Evolutionary conservation across 2,888 invertebrate genomes (phyloP).

Genomic region (Platynereis dumerilii): DNA sequence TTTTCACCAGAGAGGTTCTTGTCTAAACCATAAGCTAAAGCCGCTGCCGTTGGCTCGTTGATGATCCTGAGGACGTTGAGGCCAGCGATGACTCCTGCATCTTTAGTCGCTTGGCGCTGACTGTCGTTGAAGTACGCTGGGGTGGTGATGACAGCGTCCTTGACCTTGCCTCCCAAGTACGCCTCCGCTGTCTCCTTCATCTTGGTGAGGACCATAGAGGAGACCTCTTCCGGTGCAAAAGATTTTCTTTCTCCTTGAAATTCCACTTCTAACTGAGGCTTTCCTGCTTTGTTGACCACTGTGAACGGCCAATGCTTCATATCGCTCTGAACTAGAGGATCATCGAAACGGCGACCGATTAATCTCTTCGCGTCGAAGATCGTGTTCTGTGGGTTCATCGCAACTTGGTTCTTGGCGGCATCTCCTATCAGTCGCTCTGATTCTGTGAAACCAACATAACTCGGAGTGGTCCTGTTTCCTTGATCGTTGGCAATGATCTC

Average conservation of each 20-base stretch:
- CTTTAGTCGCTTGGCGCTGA: slow-evolving; percentile 76
- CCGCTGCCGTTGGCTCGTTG: slow-evolving; percentile 76
- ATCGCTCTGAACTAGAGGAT: slow-evolving; percentile 78
- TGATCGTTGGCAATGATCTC: slow-evolving; percentile 68
- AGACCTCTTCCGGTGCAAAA: slow-evolving; percentile 89
- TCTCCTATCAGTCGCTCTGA: slow-evolving; percentile 66
- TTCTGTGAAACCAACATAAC: slow-evolving; percentile 76
- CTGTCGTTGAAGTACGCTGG: slow-evolving; percentile 64
- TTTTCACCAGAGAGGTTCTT: slow-evolving; percentile 65
- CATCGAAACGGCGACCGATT: slow-evolving; percentile 81
- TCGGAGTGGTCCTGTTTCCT: slow-evolving; percentile 77
- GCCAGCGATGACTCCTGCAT: slow-evolving; percentile 83
- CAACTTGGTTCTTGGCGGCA: slow-evolving; percentile 67
- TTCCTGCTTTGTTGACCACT: slow-evolving; percentile 47
- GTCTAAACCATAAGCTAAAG: slow-evolving; percentile 67
- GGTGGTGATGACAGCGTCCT: slow-evolving; percentile 59
- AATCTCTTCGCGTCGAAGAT: slow-evolving; percentile 69
- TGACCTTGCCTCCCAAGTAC: slow-evolving; percentile 66
- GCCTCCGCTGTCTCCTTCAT: slow-evolving; percentile 75
- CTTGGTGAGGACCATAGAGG: slow-evolving; percentile 88
- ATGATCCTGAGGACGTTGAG: slow-evolving; percentile 84
- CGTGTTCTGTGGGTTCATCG: slow-evolving; percentile 79
- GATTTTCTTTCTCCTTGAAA: slow-evolving; percentile 88
- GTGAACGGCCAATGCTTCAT: slow-evolving; percentile 82
- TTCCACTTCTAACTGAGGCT: slow-evolving; percentile 37